These are phyloP conservation scores for Astropecten irregularis DNA, from an alignment of 53 echinoderm and acorn worm genomes.

Conservation along the genomic window DNA sequence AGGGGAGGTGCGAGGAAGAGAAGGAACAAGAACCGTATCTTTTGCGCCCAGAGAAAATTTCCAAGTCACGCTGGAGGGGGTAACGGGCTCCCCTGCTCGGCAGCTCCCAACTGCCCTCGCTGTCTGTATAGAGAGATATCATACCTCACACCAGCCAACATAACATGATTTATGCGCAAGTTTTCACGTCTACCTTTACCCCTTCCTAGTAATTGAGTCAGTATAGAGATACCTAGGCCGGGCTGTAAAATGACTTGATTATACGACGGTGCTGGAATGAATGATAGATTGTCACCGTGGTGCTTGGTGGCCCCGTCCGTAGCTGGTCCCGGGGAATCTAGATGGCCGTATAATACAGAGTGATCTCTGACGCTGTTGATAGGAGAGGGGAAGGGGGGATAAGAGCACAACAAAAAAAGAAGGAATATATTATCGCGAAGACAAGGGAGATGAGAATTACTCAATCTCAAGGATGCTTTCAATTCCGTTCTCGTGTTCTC, in stretches of 20 bases:
- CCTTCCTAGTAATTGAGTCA: constrained; percentile 56
- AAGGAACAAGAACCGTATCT: too few species aligned
- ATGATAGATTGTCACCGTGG: constrained; percentile 11
- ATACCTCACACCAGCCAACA: not conserved
- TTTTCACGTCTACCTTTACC: constrained; percentile 42
- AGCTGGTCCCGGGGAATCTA: too few species aligned
- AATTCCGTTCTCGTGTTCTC: not conserved
- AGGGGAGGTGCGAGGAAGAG: too few species aligned
- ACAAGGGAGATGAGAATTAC: not conserved
- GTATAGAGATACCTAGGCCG: not conserved
- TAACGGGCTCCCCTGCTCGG: not conserved
- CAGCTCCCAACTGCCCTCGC: not conserved
- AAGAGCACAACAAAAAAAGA: not conserved
- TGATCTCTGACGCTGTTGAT: too few species aligned
- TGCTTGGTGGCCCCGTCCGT: too few species aligned
- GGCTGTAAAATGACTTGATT: constrained; percentile 47
- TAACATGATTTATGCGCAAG: constrained; percentile 60
- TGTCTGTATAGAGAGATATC: constrained; percentile 1
- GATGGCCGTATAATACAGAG: too few species aligned
- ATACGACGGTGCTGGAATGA: constrained; percentile 5
- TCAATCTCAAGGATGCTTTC: not conserved
- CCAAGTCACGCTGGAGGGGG: constrained; percentile 38
- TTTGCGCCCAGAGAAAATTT: not conserved
- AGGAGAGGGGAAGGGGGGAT: too few species aligned
- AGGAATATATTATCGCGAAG: not conserved